Conservation (phyloP, 2,113 vertebrate species). For the Telmatochromis brachygnathus region DNA sequence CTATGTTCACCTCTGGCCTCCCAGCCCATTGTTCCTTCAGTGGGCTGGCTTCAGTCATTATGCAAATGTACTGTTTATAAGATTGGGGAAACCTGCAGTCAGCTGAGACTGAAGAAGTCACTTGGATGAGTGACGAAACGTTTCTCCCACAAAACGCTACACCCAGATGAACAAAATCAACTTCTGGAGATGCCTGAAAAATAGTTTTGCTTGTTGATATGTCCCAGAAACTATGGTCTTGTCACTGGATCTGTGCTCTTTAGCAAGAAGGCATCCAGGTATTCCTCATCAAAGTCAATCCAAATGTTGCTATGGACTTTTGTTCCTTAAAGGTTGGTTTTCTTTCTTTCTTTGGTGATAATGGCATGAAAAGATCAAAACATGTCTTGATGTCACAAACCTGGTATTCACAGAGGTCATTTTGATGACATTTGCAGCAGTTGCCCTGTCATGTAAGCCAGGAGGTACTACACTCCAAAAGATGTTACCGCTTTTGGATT, state of each 20-base stretch:
- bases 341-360: background rate
- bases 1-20: background rate
- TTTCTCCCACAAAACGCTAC: background rate
- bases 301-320: background rate
- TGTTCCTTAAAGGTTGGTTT: background rate
- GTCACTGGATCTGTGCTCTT: background rate
- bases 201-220: background rate
- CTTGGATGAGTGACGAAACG: background rate
- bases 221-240: background rate
- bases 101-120: background rate
- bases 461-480: background rate
- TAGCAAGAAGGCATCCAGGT: background rate
- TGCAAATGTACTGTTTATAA: background rate
- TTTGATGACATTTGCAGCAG: background rate
- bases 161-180: fast-evolving
- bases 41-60: background rate
- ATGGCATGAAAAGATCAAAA: background rate
- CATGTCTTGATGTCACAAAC: background rate
- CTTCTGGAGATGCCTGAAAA: background rate
- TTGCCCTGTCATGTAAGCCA: background rate
- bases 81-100: background rate
- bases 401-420: background rate
- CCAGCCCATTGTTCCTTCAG: background rate
- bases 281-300: background rate
- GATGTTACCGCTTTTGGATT: background rate